Percentiles rank a stretch among this genome's conserved stretches.
Evolutionary conservation across 2,888 invertebrate species (phyloP).

Genomic region (Dryocosmus kuriphilus): DNA sequence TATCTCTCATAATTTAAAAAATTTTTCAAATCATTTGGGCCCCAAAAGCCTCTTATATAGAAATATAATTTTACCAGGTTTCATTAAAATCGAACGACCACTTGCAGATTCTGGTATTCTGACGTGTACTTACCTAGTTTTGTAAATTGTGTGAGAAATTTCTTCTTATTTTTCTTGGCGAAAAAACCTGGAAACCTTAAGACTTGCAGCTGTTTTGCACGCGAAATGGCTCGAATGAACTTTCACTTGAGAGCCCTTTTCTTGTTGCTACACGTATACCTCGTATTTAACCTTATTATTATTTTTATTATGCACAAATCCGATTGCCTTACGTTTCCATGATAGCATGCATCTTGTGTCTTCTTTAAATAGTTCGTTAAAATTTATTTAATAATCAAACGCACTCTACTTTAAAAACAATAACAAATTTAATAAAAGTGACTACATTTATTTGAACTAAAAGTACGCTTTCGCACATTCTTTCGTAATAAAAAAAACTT

Average conservation of each 20-base stretch:
- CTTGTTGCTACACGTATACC: neutral
- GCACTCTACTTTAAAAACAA: neutral
- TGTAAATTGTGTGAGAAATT: neutral
- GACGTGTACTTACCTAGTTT: no score
- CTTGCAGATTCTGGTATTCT: no score
- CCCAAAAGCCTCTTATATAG: no score
- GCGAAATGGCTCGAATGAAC: conserved; percentile 52
- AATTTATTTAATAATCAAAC: neutral
- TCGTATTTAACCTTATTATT: conserved; percentile 10
- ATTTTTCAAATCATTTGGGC: no score
- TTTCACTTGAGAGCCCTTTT: conserved; percentile 39
- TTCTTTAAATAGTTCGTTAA: no score
- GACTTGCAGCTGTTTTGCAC: conserved; percentile 48
- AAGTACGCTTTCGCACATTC: neutral
- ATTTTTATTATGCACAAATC: neutral
- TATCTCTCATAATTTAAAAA: no score
- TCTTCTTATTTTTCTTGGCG: neutral
- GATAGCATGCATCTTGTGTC: no score
- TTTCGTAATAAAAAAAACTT: neutral
- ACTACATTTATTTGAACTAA: neutral
- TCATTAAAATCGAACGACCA: no score
- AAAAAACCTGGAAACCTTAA: neutral
- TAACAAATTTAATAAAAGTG: neutral
- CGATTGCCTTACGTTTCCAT: neutral
- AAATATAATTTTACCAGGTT: no score